Evolutionary conservation across 2,888 invertebrate genomes (phyloP).

Genomic region (Drosophila recens): DNA sequence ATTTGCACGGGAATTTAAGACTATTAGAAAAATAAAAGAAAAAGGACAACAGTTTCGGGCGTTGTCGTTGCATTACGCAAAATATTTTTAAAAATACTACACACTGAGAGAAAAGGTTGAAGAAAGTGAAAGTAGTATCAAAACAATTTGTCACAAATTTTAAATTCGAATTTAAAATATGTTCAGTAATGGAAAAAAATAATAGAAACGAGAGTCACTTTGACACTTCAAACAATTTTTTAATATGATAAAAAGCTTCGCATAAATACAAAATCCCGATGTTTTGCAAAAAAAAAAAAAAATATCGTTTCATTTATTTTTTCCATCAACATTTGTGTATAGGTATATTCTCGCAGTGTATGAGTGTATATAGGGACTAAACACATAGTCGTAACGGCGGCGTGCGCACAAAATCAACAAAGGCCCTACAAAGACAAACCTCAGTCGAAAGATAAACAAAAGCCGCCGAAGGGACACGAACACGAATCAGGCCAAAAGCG

Average conservation of each 20-base stretch:
- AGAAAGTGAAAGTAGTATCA: neutral
- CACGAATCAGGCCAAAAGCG: too few relatives aligned
- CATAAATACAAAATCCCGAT: too few relatives aligned
- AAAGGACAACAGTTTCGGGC: conserved; percentile 56
- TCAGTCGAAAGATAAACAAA: conserved; percentile 73
- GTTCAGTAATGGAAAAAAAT: too few relatives aligned
- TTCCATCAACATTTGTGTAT: neutral
- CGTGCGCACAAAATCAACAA: conserved; percentile 75
- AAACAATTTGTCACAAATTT: neutral
- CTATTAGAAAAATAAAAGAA: conserved; percentile 44
- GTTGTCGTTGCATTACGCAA: conserved; percentile 65
- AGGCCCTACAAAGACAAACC: conserved; percentile 59
- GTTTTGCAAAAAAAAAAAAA: too few relatives aligned
- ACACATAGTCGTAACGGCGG: conserved; percentile 37
- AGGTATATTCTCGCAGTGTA: conserved; percentile 42
- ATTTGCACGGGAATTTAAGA: conserved; percentile 74
- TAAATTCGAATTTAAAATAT: neutral
- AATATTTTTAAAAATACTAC: conserved; percentile 43
- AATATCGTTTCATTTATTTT: too few relatives aligned
- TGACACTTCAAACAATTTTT: too few relatives aligned
- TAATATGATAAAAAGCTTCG: too few relatives aligned
- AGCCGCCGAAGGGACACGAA: conserved; percentile 68
- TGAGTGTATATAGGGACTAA: conserved; percentile 12
- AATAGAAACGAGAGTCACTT: too few relatives aligned
- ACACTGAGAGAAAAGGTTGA: conserved; percentile 30